Evolutionary conservation across 2,888 invertebrate genomes (phyloP), one percentile per base, ranked within the genome.

Genomic region (Ferrisia virgata): DNA sequence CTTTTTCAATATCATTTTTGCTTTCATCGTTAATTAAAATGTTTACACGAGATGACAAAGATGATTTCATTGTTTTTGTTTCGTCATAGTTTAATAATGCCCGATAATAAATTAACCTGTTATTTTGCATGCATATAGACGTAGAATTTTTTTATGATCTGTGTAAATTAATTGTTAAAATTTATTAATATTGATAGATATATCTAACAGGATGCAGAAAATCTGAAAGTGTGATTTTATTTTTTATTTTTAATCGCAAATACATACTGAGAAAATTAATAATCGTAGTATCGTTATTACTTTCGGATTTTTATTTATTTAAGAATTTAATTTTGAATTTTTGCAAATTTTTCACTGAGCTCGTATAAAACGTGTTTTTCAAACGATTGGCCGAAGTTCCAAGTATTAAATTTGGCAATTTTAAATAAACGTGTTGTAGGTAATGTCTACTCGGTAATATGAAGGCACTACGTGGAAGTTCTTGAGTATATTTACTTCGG

Each of bases 11-110:
- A 53, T 53, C 53, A 53, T 53, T 53, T n/a, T 36, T 18, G 36
- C 72, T 33, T 72, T 72, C 64, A 8, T 36, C 18, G 18, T 72
- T 72, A 72, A 72, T 72, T 72, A 72, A 72, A 36, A 72, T 72
- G 72, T 72, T 72, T 72, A 36, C 33, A 72, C 53, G 53, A 53
- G 53, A 53, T 53, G 53, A 53, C 22, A 53, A 53, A 53, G 53
- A 53, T 22, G 22, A 53, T 53, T 53, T 53, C 22, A 22, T 53
- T 53, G 22, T 53, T 53, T 18, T 53, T 53, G n/a, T n/a, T 22
- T 53, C 18, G 18, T 22, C 53, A 53, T 53, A n/a, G 9, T 22
- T 53, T 53, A 22, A 22, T 22, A 53, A 53, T 53, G 9, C 1
- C 53, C 22, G 53, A 22, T 53, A 53, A 22, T 53, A 53, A 4